Base-by-base conservation (phyloP, 2,888 invertebrate species). In the Lamellibrachia columna region DNA sequence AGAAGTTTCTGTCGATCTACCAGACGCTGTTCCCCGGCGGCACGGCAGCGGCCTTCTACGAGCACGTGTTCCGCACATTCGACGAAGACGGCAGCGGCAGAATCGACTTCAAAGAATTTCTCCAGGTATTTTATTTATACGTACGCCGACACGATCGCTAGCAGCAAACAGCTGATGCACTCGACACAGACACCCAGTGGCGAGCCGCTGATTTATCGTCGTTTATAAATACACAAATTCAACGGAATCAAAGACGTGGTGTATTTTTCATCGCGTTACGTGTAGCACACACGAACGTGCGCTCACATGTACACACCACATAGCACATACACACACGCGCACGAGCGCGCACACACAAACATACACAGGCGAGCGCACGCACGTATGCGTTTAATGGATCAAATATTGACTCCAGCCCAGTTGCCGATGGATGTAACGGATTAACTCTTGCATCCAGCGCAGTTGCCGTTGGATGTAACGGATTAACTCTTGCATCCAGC, bases 31-130 rank as follows among this genome's bases (percentile, higher is more conserved):
- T 95, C 92, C 94, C 95, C 3, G 94, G 94, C 90, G 94, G 94
- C 90, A 94, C 94, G 90, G 95, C 95, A 2, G 93, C 93, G 22
- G 93, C 94, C 53, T 95, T 95, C 93, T 95, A 95, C 90, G 94
- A 95, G 58, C 95, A 95, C 93, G 93, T 95, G 53, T 95, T 95
- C 92, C 90, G 95, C 15, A 95, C 95, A 4, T 94, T 95, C 92
- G 95, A 95, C 97, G 99, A 99, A 98, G 99, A 99, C 97, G 99
- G 99, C 97, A 99, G 99, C 97, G 99, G 99, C 95, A 99, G 98
- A 97, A 99, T 99, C 97, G 99, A 99, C 97, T 99, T 99, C 97
- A 99, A 99, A 55, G 95, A 94, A 91, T 94, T 95, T 93, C 93
- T 95, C 28, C 94, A 94, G 93, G 95, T 95, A 90, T 75, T 75